A percentile compares a stretch with the other conserved stretches of the same genome.
phyloP scores from a whole-genome alignment of 2,888 invertebrate genomes.

The Harmothoe impar region DNA sequence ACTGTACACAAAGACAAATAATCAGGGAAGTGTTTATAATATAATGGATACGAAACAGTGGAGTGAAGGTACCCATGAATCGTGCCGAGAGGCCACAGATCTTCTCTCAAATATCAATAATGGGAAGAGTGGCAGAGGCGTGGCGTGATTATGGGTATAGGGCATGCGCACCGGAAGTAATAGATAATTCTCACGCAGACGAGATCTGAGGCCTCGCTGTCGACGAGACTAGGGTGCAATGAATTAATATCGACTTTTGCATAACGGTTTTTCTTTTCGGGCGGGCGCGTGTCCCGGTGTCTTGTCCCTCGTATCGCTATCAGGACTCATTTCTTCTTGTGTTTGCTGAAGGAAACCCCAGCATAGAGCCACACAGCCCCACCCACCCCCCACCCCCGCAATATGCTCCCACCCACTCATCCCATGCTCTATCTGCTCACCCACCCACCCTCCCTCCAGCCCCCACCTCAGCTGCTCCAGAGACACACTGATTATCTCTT shows the following conservation, averaged over 20 bases:
- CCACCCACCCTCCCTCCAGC: neutral
- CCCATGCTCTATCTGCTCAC: too few species aligned
- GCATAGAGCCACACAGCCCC: neutral
- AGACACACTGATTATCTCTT: neutral
- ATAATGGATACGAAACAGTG: neutral
- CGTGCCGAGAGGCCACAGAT: neutral
- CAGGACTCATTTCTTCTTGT: neutral
- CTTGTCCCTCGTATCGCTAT: neutral
- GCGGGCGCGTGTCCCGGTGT: neutral
- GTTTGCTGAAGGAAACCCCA: neutral
- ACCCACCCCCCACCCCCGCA: neutral
- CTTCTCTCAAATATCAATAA: neutral
- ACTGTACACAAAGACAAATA: too few species aligned
- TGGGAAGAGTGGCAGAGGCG: neutral
- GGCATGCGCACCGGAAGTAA: too few species aligned
- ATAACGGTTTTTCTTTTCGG: neutral
- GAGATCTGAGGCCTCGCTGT: neutral
- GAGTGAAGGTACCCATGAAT: neutral
- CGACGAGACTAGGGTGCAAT: constrained; percentile 9
- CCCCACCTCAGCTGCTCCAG: neutral
- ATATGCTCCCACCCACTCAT: neutral
- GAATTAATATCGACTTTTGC: constrained; percentile 3
- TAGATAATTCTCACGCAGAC: too few species aligned
- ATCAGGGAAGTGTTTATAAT: neutral
- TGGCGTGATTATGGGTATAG: too few species aligned